A percentile compares a stretch with the other conserved stretches of the same genome.
These are phyloP conservation scores for Hemibagrus guttatus DNA, from an alignment of 2,797 vertebrate genomes.

Conservation along the genomic window DNA sequence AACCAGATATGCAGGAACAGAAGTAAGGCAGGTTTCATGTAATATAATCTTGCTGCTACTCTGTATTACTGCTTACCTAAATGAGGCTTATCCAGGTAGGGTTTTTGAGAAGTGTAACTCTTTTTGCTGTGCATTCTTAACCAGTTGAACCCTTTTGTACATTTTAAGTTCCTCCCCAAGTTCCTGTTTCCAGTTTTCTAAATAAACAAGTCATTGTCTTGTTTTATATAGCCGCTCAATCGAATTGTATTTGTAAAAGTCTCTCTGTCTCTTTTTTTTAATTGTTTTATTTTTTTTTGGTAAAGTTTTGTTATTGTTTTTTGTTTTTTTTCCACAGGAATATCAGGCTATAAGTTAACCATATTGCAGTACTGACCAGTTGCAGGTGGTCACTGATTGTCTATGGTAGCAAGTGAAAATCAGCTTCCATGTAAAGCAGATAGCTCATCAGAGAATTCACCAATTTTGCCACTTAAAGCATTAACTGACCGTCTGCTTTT, in stretches of 20 bases:
- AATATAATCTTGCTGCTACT: background rate
- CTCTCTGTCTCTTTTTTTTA: background rate
- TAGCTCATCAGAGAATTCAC: background rate
- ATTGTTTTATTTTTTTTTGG: no score
- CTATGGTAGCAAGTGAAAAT: no score
- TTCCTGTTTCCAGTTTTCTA: slow-evolving; percentile 43
- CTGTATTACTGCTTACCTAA: background rate
- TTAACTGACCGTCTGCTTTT: background rate
- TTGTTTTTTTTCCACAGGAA: background rate
- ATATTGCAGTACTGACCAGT: background rate
- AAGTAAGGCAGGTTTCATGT: background rate
- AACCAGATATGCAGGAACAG: background rate
- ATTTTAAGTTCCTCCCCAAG: slow-evolving; percentile 25
- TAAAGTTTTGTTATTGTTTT: no score
- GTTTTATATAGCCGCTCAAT: background rate
- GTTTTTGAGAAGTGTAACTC: background rate
- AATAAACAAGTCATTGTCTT: slow-evolving; percentile 11
- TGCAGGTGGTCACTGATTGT: no score
- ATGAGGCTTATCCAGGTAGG: background rate
- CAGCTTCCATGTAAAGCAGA: background rate
- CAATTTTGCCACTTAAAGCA: background rate
- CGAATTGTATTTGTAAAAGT: background rate
- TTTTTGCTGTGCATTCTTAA: background rate
- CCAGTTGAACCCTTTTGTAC: slow-evolving; percentile 5
- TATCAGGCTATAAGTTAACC: background rate